Evolutionary conservation across 2,888 invertebrate species (phyloP), one percentile per base, ranked within the genome.

Genomic region (Zaprionus lineosus): DNA sequence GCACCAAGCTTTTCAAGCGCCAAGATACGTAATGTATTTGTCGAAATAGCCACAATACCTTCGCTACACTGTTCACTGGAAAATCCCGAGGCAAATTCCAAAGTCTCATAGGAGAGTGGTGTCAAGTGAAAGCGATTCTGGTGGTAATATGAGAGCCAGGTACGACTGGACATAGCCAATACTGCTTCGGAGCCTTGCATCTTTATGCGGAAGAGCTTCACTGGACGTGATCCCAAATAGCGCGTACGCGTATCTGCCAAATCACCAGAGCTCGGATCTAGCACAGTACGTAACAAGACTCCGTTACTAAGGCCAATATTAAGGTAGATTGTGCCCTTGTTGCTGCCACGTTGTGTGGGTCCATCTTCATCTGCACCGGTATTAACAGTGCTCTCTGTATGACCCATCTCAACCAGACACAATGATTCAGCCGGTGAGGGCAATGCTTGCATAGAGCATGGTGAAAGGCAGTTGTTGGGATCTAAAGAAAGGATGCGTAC

Each of bases 281-380:
- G 91, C 2, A 98, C 98, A 1, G 98, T 98, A 84, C 99, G 92
- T 48, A 99, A 91, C 57, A 99, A 90, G 18, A 98, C 98, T 48
- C 99, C 99, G 90, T 99, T 99, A 91, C 97, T 97, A 15, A 99
- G 91, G 1, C 99, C 99, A 88, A 99, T 98, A 88, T 99, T 99
- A 18, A 99, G 91, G 90, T 98, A 98, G 12, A 98, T 92, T 0
- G 93, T 93, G 36, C 96, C 95, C 14, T 94, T 93, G 74, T 92
- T 92, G 14, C 73, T 69, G 14, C 70, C 79, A 56, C 77, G 68
- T 50, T 92, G 92, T 51, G 92, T 91, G 19, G 88, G 88, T 0
- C 89, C 60, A 66, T 92, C 92, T 53, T 92, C 92, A 60, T 88
- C 88, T 21, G 66, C 44, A 2, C 90, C 91, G 7, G 92, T 92